A percentile compares a stretch with the other conserved stretches of the same genome.
Evolutionary conservation across 2,797 vertebrate species (phyloP).

Genomic region (Atherinosoma microstoma): DNA sequence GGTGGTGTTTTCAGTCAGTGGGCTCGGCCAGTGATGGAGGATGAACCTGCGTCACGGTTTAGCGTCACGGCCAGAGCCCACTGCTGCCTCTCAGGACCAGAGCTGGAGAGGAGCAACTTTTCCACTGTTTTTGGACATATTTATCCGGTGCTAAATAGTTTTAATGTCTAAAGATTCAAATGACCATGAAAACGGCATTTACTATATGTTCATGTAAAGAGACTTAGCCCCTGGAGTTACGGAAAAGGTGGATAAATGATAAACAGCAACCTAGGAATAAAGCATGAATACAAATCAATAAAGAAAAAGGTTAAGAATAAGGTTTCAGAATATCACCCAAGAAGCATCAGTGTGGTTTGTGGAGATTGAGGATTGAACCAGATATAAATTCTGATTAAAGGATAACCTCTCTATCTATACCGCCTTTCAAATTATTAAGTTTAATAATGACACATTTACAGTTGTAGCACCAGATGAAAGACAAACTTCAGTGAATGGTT

Average conservation of each 20-base stretch:
- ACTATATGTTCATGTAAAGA: not conserved
- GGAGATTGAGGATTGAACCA: too few relatives aligned
- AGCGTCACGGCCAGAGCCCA: slow-evolving; percentile 63
- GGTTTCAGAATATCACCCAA: too few relatives aligned
- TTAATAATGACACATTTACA: too few relatives aligned
- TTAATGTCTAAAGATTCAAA: not conserved
- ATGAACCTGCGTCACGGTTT: slow-evolving; percentile 68
- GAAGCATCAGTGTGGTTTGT: too few relatives aligned
- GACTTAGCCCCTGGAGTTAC: too few relatives aligned
- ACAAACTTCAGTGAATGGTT: not conserved
- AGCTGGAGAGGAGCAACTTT: not conserved
- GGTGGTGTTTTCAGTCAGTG: slow-evolving; percentile 66
- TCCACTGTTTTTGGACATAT: slow-evolving; percentile 20
- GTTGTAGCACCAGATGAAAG: not conserved
- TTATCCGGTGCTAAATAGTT: slow-evolving; percentile 4
- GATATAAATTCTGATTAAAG: too few relatives aligned
- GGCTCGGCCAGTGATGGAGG: slow-evolving; percentile 72
- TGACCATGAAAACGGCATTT: not conserved
- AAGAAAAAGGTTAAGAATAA: too few relatives aligned
- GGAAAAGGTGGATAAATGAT: too few relatives aligned
- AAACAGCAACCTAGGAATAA: too few relatives aligned
- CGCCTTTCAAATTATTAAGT: too few relatives aligned
- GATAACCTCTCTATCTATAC: too few relatives aligned
- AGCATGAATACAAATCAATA: too few relatives aligned
- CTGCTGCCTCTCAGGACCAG: slow-evolving; percentile 21